Percentiles rank a stretch among this genome's conserved stretches.
These are phyloP conservation scores for Scotopteryx bipunctaria DNA, from an alignment of 2,888 invertebrate species.

Conservation along the genomic window DNA sequence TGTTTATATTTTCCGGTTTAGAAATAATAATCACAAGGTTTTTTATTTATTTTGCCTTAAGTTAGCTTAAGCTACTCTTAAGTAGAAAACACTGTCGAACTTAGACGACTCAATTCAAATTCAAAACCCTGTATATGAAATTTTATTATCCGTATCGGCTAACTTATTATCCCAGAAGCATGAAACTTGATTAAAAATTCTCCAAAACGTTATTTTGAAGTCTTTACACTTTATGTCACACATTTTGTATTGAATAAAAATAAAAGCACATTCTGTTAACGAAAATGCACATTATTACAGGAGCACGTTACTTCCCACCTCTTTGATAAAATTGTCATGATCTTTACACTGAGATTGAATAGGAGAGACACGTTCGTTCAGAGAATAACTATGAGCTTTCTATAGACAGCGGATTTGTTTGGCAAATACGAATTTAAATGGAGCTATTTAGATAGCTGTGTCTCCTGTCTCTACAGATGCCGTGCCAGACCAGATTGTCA, in stretches of 20 bases:
- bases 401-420: constrained; percentile 28
- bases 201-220: too few species aligned
- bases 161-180: too few species aligned
- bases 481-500: too few species aligned
- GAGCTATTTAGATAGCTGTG: constrained; percentile 13
- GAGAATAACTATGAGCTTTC: constrained; percentile 39
- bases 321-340: constrained; percentile 44
- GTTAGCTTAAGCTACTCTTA: too few species aligned
- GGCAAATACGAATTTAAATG: constrained; percentile 25
- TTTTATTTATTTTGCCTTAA: too few species aligned
- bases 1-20: too few species aligned
- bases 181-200: too few species aligned
- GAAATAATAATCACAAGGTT: too few species aligned
- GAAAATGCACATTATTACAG: constrained; percentile 25
- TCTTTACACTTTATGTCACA: neutral
- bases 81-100: too few species aligned
- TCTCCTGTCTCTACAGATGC: neutral
- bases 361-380: constrained; percentile 34
- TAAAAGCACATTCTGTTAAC: constrained; percentile 27
- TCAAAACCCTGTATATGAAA: too few species aligned
- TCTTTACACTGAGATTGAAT: constrained; percentile 48
- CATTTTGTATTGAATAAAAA: constrained; percentile 10
- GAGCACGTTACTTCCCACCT: constrained; percentile 23
- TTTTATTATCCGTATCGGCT: too few species aligned
- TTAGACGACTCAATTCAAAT: too few species aligned